Base-by-base conservation (phyloP, 2,888 invertebrate species). In the Charanyca ferruginea region DNA sequence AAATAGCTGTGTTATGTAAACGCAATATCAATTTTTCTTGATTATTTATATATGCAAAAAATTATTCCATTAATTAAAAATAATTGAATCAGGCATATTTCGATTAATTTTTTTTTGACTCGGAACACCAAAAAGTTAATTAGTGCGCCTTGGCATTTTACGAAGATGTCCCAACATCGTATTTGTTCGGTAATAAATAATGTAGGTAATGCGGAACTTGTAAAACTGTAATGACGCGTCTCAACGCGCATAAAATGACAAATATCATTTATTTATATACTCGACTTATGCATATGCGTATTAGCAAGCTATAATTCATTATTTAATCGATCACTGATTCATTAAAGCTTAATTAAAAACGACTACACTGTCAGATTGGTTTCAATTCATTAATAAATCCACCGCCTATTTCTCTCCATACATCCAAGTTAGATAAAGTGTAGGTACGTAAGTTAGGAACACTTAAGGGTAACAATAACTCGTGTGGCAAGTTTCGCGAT, bases 161-260 rank as follows among this genome's bases (percentile, higher is more conserved):
- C 59, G 35, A 60, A 70, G 49, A 58, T 69, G 54, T 65, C 70
- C 58, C 64, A 73, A 53, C 48, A 55, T 54, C 52, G 49, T 62
- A 64, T 74, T 66, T 61, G 63, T 68, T 66, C 48, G 45, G 59
- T 67, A 70, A 63, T 63, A 66, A 65, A 66, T 51, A 64, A 73
- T 59, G 44, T 68, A n/a, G n/a, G n/a, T n/a, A 68, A 78, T 45
- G 53, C 80, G 82, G 80, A 82, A 75, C 53, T 75, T 67, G 18
- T 53, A 64, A 68, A 76, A 61, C 42, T 20, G 20, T 61, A 63
- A 52, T 75, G 65, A 70, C 59, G 73, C 63, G 65, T 61, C 67
- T 68, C 48, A 69, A 57, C 69, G 59, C 68, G 48, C 49, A 42
- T 55, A 64, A 69, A 66, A 75, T 51, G 66, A 63, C 70, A 67